Percentiles rank a stretch among this genome's conserved stretches.
Conservation (phyloP, 1,140 invertebrate species). For the Microvelia longipes region DNA sequence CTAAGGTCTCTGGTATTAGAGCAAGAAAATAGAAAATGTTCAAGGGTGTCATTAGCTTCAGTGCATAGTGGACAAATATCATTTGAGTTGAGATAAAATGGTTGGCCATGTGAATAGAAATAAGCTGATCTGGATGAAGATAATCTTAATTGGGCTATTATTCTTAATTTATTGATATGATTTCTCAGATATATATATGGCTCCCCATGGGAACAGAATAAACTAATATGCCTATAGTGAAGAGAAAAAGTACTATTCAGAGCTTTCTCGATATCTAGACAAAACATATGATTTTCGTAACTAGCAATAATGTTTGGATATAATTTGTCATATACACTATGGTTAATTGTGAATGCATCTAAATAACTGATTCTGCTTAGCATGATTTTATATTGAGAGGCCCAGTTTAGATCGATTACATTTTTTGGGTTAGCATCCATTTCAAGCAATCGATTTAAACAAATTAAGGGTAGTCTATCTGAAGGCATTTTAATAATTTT, state of each 20-base stretch:
- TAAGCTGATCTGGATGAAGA: neutral
- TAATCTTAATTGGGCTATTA: neutral
- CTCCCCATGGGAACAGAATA: neutral
- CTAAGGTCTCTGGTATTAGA: neutral
- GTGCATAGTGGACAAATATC: neutral
- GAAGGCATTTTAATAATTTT: neutral
- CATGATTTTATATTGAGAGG: neutral
- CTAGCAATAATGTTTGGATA: neutral
- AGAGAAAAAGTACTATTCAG: neutral
- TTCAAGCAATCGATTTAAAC: neutral
- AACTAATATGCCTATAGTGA: neutral
- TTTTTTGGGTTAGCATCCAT: neutral
- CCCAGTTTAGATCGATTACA: neutral
- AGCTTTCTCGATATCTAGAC: neutral
- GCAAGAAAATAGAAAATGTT: neutral
- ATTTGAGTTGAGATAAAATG: neutral
- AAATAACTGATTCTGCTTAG: neutral
- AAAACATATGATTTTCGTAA: neutral
- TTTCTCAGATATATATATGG: neutral
- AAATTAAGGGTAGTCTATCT: neutral
- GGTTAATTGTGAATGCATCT: neutral
- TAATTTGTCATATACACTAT: neutral
- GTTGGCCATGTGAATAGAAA: neutral
- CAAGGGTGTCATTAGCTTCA: neutral
- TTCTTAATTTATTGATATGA: neutral